Conservation (phyloP, 2,113 vertebrate genomes). For the Datnioides undecimradiatus region DNA sequence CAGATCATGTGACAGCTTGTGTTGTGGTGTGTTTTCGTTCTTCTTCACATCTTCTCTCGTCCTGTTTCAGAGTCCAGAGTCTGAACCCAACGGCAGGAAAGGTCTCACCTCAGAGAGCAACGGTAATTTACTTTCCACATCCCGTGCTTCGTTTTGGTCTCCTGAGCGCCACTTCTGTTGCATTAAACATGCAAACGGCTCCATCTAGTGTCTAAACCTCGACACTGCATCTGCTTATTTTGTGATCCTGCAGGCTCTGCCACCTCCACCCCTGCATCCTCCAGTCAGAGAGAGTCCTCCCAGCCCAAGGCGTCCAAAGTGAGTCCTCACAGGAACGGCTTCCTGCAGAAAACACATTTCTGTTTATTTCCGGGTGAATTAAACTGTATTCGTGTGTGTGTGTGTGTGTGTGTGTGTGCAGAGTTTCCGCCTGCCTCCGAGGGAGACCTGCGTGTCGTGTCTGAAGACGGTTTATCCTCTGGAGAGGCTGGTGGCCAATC, state of each 20-base stretch:
- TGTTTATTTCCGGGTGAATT: not conserved
- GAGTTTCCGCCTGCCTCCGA: constrained; percentile 89
- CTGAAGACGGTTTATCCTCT: constrained; percentile 97
- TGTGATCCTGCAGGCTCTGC: constrained; percentile 51
- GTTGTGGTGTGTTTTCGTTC: not conserved
- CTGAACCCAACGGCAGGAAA: constrained; percentile 72
- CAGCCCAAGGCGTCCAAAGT: constrained; percentile 76
- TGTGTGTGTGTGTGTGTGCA: constrained; percentile 61
- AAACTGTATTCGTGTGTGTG: not conserved
- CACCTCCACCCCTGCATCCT: constrained; percentile 23
- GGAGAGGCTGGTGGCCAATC: constrained; percentile 96
- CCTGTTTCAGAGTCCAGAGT: constrained; percentile 61
- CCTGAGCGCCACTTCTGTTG: not conserved
- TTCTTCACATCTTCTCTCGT: not conserved
- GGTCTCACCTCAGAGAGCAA: constrained; percentile 72
- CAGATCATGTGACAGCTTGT: not conserved
- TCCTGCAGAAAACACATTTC: not conserved
- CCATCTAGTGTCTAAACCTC: constrained; percentile 56
- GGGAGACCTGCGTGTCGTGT: constrained; percentile 92
- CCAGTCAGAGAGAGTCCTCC: constrained; percentile 65
- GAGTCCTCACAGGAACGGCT: not conserved
- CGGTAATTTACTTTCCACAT: constrained; percentile 62
- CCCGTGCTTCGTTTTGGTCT: not conserved
- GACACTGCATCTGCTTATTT: not conserved
- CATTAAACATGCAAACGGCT: constrained; percentile 3